phyloP scores from a whole-genome alignment of 2,888 invertebrate species.

The Trachelus stipa region DNA sequence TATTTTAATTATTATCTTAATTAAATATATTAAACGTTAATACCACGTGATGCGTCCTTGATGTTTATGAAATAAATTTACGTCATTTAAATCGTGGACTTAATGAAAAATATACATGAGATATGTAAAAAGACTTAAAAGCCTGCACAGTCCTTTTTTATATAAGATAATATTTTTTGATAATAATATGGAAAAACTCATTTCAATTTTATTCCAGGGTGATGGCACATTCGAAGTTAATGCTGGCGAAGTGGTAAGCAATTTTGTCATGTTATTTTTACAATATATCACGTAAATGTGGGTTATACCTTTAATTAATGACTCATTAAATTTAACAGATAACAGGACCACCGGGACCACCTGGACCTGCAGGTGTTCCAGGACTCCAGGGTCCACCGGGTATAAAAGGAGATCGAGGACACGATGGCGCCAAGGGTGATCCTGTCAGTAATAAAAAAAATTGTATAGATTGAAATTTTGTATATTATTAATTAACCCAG shows the following conservation, averaged over 20 bases:
- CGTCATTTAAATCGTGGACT: neutral
- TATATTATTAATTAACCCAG: slow-evolving; percentile 7
- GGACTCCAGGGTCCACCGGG: slow-evolving; percentile 87
- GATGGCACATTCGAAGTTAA: slow-evolving; percentile 83
- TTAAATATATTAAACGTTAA: neutral
- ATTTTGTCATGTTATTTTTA: neutral
- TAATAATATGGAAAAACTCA: neutral
- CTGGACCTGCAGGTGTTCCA: slow-evolving; percentile 78
- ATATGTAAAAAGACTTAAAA: neutral
- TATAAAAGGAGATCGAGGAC: slow-evolving; percentile 87
- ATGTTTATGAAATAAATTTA: neutral
- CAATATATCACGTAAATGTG: neutral
- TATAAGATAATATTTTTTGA: neutral
- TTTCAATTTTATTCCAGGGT: slow-evolving; percentile 73
- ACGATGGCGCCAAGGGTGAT: slow-evolving; percentile 85
- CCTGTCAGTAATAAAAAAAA: slow-evolving; percentile 71
- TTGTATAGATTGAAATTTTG: neutral
- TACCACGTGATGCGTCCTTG: too few species aligned
- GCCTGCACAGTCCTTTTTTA: neutral
- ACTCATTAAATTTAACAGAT: slow-evolving; percentile 59
- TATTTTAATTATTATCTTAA: slow-evolving; percentile 22
- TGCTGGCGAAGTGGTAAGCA: slow-evolving; percentile 79
- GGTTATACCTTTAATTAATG: slow-evolving; percentile 10
- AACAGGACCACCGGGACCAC: slow-evolving; percentile 80
- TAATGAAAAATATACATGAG: too few species aligned